Conservation (phyloP, 1,140 invertebrate genomes). For the Neodiprion lecontei region DNA sequence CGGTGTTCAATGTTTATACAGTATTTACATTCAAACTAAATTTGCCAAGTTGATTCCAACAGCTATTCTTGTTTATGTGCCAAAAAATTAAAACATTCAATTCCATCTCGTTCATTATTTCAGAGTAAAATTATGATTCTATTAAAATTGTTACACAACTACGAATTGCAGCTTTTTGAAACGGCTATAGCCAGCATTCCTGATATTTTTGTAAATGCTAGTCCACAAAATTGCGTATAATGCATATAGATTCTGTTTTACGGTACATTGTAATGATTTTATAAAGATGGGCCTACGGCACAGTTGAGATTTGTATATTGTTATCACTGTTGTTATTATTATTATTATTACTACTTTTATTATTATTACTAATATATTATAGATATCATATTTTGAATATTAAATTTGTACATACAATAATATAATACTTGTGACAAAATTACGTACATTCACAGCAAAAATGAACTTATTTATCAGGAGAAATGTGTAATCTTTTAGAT, state of each 20-base stretch:
- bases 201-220: background rate
- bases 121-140: background rate
- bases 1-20: background rate
- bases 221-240: background rate
- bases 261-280: background rate
- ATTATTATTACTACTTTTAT: conserved; percentile 1
- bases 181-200: background rate
- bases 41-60: background rate
- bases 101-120: too few species aligned
- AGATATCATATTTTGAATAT: conserved; percentile 6
- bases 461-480: background rate
- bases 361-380: conserved; percentile 2
- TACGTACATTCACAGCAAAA: background rate
- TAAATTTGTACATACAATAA: conserved; percentile 1
- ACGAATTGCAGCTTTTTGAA: too few species aligned
- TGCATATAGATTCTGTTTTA: background rate
- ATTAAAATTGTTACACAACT: background rate
- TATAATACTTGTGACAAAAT: background rate
- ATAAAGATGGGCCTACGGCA: background rate
- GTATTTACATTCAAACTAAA: background rate
- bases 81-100: background rate
- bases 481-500: background rate
- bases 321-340: conserved; percentile 1
- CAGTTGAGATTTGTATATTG: background rate
- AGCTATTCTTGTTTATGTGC: background rate